Percentiles rank a stretch among this genome's conserved stretches.
These are phyloP conservation scores for Danio albolineatus DNA, from an alignment of 2,797 vertebrate genomes.

Conservation along the genomic window DNA sequence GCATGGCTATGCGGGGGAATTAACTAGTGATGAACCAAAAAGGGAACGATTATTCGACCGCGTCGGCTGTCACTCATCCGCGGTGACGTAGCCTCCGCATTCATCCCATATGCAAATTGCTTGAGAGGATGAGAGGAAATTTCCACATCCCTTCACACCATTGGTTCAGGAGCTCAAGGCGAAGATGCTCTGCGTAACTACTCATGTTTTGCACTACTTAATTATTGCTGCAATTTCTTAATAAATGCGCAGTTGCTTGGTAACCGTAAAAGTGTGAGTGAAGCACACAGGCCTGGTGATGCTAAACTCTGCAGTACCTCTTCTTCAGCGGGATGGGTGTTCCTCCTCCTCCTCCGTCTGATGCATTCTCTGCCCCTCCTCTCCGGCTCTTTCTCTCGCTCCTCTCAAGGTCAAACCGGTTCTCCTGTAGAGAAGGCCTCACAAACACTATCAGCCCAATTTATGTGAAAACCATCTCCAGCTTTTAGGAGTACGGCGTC, in stretches of 20 bases:
- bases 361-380: background rate
- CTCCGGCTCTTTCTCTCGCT: conserved; percentile 24
- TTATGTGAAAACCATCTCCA: background rate
- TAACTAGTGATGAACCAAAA: too few relatives aligned
- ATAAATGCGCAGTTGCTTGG: conserved; percentile 51
- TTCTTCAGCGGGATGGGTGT: conserved; percentile 51
- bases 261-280: conserved; percentile 32
- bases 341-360: background rate
- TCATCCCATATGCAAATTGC: conserved; percentile 76
- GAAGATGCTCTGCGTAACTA: background rate
- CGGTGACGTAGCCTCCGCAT: conserved; percentile 54
- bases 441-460: conserved; percentile 4
- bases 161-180: background rate
- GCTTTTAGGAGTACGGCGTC: background rate
- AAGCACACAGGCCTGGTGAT: background rate
- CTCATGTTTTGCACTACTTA: background rate
- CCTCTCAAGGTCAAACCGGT: conserved; percentile 65
- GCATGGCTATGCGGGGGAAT: too few relatives aligned
- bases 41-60: background rate
- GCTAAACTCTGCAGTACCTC: conserved; percentile 48
- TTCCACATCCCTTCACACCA: conserved; percentile 68
- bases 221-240: conserved; percentile 26
- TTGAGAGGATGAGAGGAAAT: conserved; percentile 76
- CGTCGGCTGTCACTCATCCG: conserved; percentile 26
- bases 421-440: conserved; percentile 29